Conservation (phyloP, 2,888 invertebrate genomes). For the Matsumyia berberina region DNA sequence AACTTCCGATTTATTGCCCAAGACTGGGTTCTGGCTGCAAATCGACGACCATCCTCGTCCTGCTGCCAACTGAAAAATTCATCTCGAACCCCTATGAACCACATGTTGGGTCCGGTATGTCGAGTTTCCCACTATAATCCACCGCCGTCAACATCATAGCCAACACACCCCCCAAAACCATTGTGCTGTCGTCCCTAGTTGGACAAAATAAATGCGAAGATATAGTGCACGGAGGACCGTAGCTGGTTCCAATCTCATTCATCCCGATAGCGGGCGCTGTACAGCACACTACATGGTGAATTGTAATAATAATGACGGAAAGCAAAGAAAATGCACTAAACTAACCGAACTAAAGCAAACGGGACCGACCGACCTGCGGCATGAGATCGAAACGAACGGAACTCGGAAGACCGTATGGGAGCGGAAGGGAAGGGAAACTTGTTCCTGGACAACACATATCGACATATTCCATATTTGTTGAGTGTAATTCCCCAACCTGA, state of each 20-base stretch:
- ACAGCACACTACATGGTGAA: conserved; percentile 39
- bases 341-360: conserved; percentile 41
- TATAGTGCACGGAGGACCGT: conserved; percentile 4
- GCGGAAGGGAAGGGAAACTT: conserved; percentile 45
- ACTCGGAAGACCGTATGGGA: conserved; percentile 39
- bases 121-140: conserved; percentile 63
- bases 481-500: conserved; percentile 64
- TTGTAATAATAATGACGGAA: conserved; percentile 70
- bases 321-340: conserved; percentile 70
- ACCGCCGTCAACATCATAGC: conserved; percentile 36
- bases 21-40: conserved; percentile 34
- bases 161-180: background rate
- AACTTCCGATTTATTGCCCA: conserved; percentile 70
- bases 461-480: conserved; percentile 68
- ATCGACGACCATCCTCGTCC: background rate
- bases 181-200: conserved; percentile 9
- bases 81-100: conserved; percentile 56
- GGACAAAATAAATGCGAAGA: conserved; percentile 27
- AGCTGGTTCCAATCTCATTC: conserved; percentile 4
- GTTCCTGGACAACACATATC: conserved; percentile 54
- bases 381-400: conserved; percentile 35
- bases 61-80: conserved; percentile 61
- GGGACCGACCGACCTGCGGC: conserved; percentile 1
- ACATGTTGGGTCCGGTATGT: conserved; percentile 45
- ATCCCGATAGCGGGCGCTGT: background rate